Conservation (phyloP, 2,797 vertebrate genomes). For the Babyrousa celebensis region DNA sequence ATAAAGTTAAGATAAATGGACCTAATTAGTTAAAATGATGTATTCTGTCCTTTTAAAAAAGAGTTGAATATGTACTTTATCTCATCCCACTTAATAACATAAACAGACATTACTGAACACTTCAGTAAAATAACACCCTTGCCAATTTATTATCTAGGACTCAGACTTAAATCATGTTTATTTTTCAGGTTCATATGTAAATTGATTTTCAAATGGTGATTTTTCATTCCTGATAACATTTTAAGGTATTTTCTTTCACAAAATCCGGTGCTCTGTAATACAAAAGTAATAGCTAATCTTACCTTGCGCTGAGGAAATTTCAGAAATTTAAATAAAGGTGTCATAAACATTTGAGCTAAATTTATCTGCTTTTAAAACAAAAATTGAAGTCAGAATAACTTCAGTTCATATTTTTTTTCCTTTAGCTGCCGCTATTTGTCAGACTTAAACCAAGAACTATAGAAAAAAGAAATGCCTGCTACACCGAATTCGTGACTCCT, state of each 20-base stretch:
- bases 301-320: not conserved
- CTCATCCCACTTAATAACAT: slow-evolving; percentile 73
- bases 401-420: not conserved
- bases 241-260: not conserved
- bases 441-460: not conserved
- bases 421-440: not conserved
- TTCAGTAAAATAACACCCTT: slow-evolving; percentile 37
- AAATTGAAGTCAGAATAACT: slow-evolving; percentile 28
- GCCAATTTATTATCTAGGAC: slow-evolving; percentile 45
- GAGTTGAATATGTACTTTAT: slow-evolving; percentile 45
- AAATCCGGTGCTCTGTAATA: not conserved
- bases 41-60: slow-evolving; percentile 37
- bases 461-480: not conserved
- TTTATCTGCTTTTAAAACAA: not conserved
- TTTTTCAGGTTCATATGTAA: slow-evolving; percentile 54
- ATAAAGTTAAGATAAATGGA: slow-evolving; percentile 78
- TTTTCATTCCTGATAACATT: slow-evolving; percentile 28
- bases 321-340: not conserved
- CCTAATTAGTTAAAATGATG: slow-evolving; percentile 76
- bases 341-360: not conserved
- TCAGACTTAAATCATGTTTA: slow-evolving; percentile 39
- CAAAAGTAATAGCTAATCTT: not conserved
- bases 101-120: slow-evolving; percentile 61
- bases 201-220: slow-evolving; percentile 51
- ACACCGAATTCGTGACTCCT: not conserved